Evolutionary conservation across 2,797 vertebrate species (phyloP).

Genomic region (Phoebastria nigripes): DNA sequence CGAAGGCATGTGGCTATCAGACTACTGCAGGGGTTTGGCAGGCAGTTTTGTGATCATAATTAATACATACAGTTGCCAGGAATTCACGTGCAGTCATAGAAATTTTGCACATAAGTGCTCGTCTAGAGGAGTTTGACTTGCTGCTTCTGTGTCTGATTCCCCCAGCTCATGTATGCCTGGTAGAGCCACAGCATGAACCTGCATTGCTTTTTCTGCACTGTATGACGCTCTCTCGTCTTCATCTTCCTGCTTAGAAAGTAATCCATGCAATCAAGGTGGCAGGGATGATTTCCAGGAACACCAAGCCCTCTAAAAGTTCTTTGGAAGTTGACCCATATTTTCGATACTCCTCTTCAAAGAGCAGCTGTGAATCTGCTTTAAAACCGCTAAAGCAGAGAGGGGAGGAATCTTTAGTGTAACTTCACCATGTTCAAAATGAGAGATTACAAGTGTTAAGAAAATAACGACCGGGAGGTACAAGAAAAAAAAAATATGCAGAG

Average conservation of each 20-base stretch:
- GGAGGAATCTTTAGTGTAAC: background rate
- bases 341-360: background rate
- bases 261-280: background rate
- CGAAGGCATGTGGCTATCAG: background rate
- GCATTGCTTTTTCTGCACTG: too few species aligned
- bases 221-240: background rate
- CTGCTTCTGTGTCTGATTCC: background rate
- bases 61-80: background rate
- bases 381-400: background rate
- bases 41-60: background rate
- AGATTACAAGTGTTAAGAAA: slow-evolving; percentile 34
- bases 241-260: background rate
- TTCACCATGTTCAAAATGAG: slow-evolving; percentile 2
- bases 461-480: slow-evolving; percentile 26
- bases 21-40: background rate
- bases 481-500: background rate
- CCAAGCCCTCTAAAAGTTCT: background rate
- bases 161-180: background rate
- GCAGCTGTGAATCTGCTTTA: background rate
- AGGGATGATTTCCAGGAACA: background rate
- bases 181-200: background rate
- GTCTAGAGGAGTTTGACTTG: background rate
- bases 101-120: background rate
- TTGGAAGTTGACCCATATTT: background rate
- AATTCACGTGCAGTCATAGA: background rate